A percentile compares a stretch with the other conserved stretches of the same genome.
These are phyloP conservation scores for Nomada goodeniana DNA, from an alignment of 2,888 invertebrate species.

Conservation along the genomic window DNA sequence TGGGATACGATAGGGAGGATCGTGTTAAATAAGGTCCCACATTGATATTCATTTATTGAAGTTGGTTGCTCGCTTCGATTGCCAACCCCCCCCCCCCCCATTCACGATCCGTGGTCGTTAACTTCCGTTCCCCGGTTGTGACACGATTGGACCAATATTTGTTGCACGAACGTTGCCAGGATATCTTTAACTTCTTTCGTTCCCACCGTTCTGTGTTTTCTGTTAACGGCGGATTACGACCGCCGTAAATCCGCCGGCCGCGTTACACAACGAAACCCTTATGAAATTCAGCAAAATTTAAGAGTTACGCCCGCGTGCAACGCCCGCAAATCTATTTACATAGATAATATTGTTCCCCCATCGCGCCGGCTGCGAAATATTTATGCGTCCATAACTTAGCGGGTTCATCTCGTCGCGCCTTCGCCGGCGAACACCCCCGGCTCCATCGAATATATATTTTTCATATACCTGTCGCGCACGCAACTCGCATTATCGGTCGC, in stretches of 20 bases:
- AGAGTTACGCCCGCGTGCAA: background rate
- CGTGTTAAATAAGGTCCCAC: slow-evolving; percentile 9
- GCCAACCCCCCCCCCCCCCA: background rate
- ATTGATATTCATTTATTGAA: slow-evolving; percentile 14
- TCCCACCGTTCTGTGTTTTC: background rate
- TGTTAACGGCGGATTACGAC: background rate
- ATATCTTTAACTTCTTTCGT: too few species aligned
- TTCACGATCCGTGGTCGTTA: background rate
- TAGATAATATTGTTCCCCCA: slow-evolving; percentile 37
- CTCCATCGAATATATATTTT: slow-evolving; percentile 14
- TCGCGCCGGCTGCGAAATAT: slow-evolving; percentile 31
- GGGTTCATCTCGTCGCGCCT: slow-evolving; percentile 29
- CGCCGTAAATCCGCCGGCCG: slow-evolving; percentile 18
- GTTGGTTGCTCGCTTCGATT: background rate
- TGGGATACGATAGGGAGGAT: background rate
- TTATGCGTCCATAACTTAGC: slow-evolving; percentile 43
- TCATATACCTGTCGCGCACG: slow-evolving; percentile 6
- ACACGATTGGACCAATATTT: background rate
- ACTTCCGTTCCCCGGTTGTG: background rate
- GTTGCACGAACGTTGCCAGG: too few species aligned
- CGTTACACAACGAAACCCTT: slow-evolving; percentile 7
- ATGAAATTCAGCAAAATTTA: slow-evolving; percentile 38
- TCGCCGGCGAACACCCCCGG: too few species aligned
- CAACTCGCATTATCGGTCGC: slow-evolving; percentile 18
- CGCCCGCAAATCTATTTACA: slow-evolving; percentile 36